A percentile compares a stretch with the other conserved stretches of the same genome.
Evolutionary conservation across 2,797 vertebrate genomes (phyloP).

Genomic region (Crocidura indochinensis): DNA sequence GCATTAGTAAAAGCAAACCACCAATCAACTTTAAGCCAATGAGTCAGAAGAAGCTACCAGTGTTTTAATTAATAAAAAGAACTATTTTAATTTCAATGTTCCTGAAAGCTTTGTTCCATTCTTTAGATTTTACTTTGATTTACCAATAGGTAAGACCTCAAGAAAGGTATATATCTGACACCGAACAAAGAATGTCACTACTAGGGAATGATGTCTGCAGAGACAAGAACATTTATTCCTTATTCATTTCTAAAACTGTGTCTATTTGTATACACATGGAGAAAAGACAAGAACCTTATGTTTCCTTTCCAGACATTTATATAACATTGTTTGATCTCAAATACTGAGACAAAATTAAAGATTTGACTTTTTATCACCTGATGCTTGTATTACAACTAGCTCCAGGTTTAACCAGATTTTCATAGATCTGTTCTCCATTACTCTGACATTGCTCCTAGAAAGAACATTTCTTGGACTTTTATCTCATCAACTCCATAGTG

Average conservation of each 20-base stretch:
- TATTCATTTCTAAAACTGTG: not conserved
- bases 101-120: not conserved
- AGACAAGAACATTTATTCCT: not conserved
- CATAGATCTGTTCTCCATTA: not conserved
- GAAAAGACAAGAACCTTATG: not conserved
- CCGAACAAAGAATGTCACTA: not conserved
- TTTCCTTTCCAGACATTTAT: not conserved
- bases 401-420: not conserved
- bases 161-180: not conserved
- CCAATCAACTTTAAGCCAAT: not conserved
- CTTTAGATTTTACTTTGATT: not conserved
- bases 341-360: not conserved
- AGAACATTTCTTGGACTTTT: not conserved
- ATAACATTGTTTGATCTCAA: not conserved
- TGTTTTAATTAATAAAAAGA: not conserved
- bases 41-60: not conserved
- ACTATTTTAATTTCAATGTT: not conserved
- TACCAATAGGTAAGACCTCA: not conserved
- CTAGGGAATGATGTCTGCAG: not conserved
- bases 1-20: not conserved
- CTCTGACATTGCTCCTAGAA: not conserved
- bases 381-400: not conserved
- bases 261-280: not conserved
- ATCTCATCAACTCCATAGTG: not conserved
- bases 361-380: not conserved